Evolutionary conservation across 2,113 vertebrate genomes (phyloP).

Genomic region (Zapornia atra): DNA sequence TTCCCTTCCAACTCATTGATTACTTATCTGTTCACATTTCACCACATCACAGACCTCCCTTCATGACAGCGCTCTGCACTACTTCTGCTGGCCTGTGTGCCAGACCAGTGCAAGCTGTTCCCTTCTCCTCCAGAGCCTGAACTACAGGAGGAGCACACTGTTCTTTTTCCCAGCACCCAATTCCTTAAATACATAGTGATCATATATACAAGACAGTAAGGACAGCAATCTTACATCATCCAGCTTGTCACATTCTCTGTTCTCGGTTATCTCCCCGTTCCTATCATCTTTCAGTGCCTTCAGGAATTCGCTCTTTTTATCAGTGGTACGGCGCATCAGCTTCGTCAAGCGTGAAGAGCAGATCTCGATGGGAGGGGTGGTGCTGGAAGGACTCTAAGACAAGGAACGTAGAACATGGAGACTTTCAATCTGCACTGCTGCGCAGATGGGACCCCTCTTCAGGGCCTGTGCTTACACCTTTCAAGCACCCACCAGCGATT

Average conservation of each 20-base stretch:
- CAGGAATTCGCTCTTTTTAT: conserved; percentile 96
- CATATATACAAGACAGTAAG: neutral
- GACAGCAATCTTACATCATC: conserved; percentile 82
- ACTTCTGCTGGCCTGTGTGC: neutral
- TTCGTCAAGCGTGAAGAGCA: conserved; percentile 90
- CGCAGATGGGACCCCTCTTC: neutral
- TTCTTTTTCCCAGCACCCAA: neutral
- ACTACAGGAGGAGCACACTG: neutral
- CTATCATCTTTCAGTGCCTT: conserved; percentile 93
- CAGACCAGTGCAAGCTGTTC: neutral
- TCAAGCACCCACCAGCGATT: neutral
- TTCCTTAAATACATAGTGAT: neutral
- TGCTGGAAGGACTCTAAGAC: conserved; percentile 89
- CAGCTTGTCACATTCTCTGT: conserved; percentile 87
- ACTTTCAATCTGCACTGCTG: neutral
- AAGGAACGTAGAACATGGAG: neutral
- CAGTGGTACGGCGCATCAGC: conserved; percentile 92
- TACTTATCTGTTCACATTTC: neutral
- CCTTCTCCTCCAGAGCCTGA: neutral
- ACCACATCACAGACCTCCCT: neutral
- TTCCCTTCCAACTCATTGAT: neutral
- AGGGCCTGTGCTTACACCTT: neutral
- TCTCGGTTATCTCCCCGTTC: conserved; percentile 88
- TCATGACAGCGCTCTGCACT: neutral
- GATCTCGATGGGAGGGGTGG: conserved; percentile 95